Base-by-base conservation (phyloP, 2,113 vertebrate species). In the Takifugu flavidus region DNA sequence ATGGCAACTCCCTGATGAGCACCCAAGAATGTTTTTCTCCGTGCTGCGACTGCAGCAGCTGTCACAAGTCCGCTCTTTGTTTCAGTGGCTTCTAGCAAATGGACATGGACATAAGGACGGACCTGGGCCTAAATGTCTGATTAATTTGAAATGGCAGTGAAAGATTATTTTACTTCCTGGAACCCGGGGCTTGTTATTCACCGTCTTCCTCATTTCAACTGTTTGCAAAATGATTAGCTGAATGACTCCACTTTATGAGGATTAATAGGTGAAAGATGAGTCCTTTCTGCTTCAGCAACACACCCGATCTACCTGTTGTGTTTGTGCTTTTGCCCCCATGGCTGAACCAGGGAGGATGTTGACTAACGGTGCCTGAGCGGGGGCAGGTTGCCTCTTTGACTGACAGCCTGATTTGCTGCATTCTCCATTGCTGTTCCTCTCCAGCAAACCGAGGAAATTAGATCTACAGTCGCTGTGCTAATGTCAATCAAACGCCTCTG, bases 341-440 rank as follows among this genome's bases (percentile, higher is more conserved):
- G 59, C 66, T 73, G 50, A 27, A 53, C 46, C 8, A 53, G 13
- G 12, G 49, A 7, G 25, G 25, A 47, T 25, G 42, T 34, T 64
- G 65, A 5, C 28, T 39, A 27, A 59, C 34, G 5, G 55, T 14
- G 8, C 29, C 60, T 5, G 49, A 62, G 49, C 58, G 4, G 62
- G 62, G 51, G 20, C 68, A 62, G 72, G 82, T 78, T 67, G 56
- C 67, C 31, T 3, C 74, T 75, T 77, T 89, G 87, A 86, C 70
- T 86, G 82, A 84, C 78, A 88, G 78, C 42, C 67, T 64, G 85
- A 86, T 84, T 82, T 78, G 70, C 54, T 20, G 70, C 45, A n/a
- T 78, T 83, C 70, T 75, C 74, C 65, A 28, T 63, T 71, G 60
- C 78, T 81, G 77, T 82, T 83, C 82, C 82, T 84, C 82, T 88